These are phyloP conservation scores for Gnatocerus cornutus DNA, from an alignment of 2,888 invertebrate genomes.

Conservation along the genomic window DNA sequence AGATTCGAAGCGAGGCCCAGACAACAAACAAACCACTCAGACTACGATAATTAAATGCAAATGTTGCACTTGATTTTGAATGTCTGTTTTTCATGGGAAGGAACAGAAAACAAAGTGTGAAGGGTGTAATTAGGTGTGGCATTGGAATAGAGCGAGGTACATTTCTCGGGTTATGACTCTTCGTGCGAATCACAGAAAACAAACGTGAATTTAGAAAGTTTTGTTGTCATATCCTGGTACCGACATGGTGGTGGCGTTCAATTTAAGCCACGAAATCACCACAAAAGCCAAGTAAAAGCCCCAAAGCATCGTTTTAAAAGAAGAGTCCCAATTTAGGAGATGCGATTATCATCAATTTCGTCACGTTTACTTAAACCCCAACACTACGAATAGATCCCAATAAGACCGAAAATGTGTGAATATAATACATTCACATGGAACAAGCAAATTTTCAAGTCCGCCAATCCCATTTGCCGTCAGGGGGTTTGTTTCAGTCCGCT, in stretches of 20 bases:
- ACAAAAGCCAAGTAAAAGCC: too few species aligned
- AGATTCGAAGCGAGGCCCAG: conserved; percentile 9
- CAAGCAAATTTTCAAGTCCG: conserved; percentile 5
- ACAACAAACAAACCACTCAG: conserved; percentile 32
- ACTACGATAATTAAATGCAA: conserved; percentile 34
- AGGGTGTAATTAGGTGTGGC: background rate
- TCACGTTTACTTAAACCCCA: background rate
- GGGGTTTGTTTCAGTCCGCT: conserved; percentile 25
- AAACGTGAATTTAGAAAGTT: too few species aligned
- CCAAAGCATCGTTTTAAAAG: background rate
- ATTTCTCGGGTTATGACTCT: too few species aligned
- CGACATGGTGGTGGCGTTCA: too few species aligned
- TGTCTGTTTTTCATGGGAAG: conserved; percentile 4
- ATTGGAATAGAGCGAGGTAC: background rate
- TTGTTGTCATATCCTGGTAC: too few species aligned
- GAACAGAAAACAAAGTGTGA: background rate
- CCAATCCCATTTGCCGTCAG: background rate
- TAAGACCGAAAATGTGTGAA: background rate
- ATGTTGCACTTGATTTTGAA: conserved; percentile 31
- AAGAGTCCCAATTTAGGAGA: conserved; percentile 1
- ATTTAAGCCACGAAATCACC: too few species aligned
- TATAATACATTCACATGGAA: background rate
- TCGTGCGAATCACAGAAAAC: too few species aligned
- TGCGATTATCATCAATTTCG: background rate
- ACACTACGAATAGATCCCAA: background rate